phyloP scores from a whole-genome alignment of 2,113 vertebrate genomes.

The Lamprotornis superbus region DNA sequence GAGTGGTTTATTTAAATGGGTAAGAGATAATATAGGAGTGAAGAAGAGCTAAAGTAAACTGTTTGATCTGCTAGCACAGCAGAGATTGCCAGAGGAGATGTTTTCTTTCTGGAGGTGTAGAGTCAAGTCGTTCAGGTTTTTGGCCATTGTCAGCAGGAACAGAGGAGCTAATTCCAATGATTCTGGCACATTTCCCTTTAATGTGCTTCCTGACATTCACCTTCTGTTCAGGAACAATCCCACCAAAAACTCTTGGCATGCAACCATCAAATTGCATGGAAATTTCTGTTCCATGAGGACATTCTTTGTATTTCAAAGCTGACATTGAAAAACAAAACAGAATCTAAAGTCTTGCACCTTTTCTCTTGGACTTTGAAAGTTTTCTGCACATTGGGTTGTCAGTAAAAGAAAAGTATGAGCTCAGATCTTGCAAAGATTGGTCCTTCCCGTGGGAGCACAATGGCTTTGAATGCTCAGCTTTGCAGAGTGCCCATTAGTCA shows the following conservation, averaged over 20 bases:
- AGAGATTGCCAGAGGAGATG: not conserved
- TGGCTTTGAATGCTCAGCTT: not conserved
- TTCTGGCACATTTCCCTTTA: not conserved
- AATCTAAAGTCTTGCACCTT: not conserved
- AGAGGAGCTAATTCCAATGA: not conserved
- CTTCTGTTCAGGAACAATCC: not conserved
- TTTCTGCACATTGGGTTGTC: not conserved
- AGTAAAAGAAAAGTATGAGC: not conserved
- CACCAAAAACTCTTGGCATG: not conserved
- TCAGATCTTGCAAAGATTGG: accelerated
- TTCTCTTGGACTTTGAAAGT: not conserved
- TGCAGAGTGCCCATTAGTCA: not conserved
- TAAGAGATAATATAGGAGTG: not conserved
- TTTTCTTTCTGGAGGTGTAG: not conserved
- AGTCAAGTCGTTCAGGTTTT: not conserved
- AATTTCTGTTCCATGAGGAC: not conserved
- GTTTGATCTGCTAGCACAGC: not conserved
- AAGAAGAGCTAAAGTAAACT: not conserved
- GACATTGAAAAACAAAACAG: not conserved
- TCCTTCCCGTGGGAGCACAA: not conserved
- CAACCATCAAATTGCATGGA: not conserved
- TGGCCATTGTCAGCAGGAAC: not conserved
- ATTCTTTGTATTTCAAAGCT: not conserved
- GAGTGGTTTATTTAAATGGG: not conserved
- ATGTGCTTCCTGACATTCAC: not conserved